Conservation (phyloP, 2,797 vertebrate genomes). For the Semaprochilodus insignis region DNA sequence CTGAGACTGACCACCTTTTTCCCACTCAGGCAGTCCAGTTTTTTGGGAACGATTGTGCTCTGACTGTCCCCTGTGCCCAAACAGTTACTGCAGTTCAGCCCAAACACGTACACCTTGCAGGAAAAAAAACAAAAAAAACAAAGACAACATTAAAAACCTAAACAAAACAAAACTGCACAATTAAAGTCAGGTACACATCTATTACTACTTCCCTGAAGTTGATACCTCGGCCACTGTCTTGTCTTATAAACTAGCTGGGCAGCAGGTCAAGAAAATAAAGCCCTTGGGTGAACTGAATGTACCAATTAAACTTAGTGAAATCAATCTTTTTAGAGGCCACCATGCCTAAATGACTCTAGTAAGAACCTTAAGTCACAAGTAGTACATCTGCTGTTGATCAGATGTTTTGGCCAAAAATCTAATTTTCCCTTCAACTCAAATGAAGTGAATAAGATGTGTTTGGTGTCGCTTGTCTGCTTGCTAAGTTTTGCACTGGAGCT, state of each 20-base stretch:
- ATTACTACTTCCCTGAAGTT: background rate
- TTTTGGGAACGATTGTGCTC: constrained; percentile 92
- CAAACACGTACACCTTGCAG: constrained; percentile 90
- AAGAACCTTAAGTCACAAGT: background rate
- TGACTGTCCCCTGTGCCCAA: constrained; percentile 95
- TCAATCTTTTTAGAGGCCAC: too few species aligned
- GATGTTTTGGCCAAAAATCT: background rate
- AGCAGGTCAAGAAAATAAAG: background rate
- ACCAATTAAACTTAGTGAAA: background rate
- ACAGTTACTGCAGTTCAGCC: constrained; percentile 95
- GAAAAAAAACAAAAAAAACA: background rate
- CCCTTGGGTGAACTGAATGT: background rate
- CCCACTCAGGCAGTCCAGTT: constrained; percentile 90
- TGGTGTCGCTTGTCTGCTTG: background rate
- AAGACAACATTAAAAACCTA: too few species aligned
- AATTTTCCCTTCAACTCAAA: background rate
- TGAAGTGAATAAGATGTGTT: background rate
- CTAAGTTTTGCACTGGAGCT: background rate
- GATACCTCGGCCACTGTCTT: background rate
- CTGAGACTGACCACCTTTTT: constrained; percentile 92
- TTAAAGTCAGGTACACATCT: background rate
- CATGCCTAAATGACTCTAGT: background rate
- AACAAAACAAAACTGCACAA: background rate
- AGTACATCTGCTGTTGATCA: constrained; percentile 1
- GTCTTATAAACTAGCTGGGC: background rate